Conservation (phyloP, 2,113 vertebrate species). For the Marmota monax region DNA sequence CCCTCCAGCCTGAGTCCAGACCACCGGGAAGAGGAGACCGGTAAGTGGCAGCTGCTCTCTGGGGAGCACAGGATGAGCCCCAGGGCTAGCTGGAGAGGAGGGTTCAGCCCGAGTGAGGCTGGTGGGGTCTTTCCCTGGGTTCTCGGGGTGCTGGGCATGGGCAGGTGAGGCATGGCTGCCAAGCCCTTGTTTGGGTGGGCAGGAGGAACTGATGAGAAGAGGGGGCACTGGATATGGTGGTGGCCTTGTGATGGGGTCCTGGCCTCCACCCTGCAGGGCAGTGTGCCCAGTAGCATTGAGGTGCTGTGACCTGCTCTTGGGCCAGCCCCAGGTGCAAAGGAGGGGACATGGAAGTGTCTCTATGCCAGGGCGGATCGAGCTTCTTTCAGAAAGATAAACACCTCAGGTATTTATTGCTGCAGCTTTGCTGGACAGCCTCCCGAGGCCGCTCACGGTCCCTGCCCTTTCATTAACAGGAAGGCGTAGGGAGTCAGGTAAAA, state of each 20-base stretch:
- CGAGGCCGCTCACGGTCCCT: constrained; percentile 90
- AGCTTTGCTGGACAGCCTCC: constrained; percentile 85
- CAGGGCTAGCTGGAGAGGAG: neutral
- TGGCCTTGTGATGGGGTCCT: fast-evolving
- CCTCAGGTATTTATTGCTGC: constrained; percentile 89
- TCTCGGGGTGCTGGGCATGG: neutral
- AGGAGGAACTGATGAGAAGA: neutral
- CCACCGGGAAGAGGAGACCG: constrained; percentile 95
- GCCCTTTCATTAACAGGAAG: constrained; percentile 98
- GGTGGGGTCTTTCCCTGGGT: too few species aligned
- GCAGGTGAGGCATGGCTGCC: neutral
- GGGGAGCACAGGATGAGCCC: too few species aligned
- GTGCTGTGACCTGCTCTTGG: neutral
- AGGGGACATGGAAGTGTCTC: constrained; percentile 77
- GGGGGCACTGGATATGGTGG: neutral
- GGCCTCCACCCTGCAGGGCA: neutral
- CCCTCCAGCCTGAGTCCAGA: constrained; percentile 92
- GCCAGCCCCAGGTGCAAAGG: constrained; percentile 73
- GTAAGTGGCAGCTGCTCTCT: constrained; percentile 84
- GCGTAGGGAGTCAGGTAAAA: constrained; percentile 97
- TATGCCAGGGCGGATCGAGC: constrained; percentile 79
- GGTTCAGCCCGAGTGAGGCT: too few species aligned
- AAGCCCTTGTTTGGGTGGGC: neutral
- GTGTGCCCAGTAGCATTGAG: neutral
- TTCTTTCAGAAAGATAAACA: constrained; percentile 89